A percentile compares a stretch with the other conserved stretches of the same genome.
Conservation (phyloP, 2,888 invertebrate genomes). For the Escarpia spicata region DNA sequence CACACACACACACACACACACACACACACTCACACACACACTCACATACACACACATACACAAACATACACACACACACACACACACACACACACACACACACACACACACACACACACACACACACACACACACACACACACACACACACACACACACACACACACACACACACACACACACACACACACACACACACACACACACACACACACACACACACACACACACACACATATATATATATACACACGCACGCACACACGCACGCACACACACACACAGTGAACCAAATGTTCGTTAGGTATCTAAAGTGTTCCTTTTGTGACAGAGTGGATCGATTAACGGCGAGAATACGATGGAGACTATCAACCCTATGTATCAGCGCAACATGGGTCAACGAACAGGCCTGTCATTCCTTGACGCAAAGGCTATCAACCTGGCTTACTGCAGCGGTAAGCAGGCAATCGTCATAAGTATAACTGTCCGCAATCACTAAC, state of each 20-base stretch:
- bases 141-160: neutral
- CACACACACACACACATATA: neutral
- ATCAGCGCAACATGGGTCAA: slow-evolving; percentile 26
- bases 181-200: neutral
- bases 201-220: neutral
- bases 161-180: neutral
- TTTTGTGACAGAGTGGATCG: slow-evolving; percentile 13
- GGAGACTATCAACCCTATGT: neutral
- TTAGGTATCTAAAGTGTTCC: neutral
- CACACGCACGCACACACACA: neutral
- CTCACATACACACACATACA: neutral
- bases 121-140: neutral
- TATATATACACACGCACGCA: neutral
- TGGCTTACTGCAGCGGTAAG: slow-evolving; percentile 31
- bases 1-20: too few species aligned
- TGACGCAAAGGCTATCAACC: slow-evolving; percentile 23
- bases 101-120: neutral
- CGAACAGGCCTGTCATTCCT: slow-evolving; percentile 21
- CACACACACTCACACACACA: neutral
- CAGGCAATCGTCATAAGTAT: too few species aligned
- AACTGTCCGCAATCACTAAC: too few species aligned
- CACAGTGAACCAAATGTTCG: neutral
- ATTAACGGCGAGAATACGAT: slow-evolving; percentile 13
- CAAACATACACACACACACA: neutral
- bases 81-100: neutral